phyloP scores from a whole-genome alignment of 2,888 invertebrate genomes.

The Linnaemya vulpina region DNA sequence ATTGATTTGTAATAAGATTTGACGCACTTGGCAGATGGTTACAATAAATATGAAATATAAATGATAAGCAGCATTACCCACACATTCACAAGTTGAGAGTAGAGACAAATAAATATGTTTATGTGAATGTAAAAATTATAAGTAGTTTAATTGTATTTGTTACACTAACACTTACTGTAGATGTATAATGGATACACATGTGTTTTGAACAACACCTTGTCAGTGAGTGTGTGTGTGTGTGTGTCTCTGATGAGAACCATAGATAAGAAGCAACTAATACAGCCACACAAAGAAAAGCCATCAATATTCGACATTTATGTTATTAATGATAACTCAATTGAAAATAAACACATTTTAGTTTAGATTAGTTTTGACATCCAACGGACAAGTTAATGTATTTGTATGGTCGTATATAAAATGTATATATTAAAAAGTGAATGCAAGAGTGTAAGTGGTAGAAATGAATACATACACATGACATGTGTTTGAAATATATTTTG shows the following conservation, averaged over 20 bases:
- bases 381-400: constrained; percentile 62
- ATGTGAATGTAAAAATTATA: constrained; percentile 12
- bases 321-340: constrained; percentile 70
- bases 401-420: constrained; percentile 34
- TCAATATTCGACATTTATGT: constrained; percentile 62
- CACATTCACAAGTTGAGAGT: constrained; percentile 17
- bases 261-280: constrained; percentile 5
- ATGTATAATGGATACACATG: neutral
- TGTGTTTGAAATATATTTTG: neutral
- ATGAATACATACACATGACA: neutral
- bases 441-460: neutral
- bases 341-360: constrained; percentile 62
- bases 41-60: constrained; percentile 30
- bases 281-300: constrained; percentile 25
- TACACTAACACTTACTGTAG: constrained; percentile 5
- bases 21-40: constrained; percentile 65
- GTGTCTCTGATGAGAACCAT: no score
- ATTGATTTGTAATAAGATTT: constrained; percentile 67
- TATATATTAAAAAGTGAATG: neutral
- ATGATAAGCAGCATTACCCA: neutral
- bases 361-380: constrained; percentile 66
- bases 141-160: constrained; percentile 26
- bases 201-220: constrained; percentile 5
- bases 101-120: neutral
- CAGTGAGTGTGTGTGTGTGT: neutral